Evolutionary conservation across 2,888 invertebrate genomes (phyloP), one percentile per base, ranked within the genome.

Genomic region (Polymixis lichenea): DNA sequence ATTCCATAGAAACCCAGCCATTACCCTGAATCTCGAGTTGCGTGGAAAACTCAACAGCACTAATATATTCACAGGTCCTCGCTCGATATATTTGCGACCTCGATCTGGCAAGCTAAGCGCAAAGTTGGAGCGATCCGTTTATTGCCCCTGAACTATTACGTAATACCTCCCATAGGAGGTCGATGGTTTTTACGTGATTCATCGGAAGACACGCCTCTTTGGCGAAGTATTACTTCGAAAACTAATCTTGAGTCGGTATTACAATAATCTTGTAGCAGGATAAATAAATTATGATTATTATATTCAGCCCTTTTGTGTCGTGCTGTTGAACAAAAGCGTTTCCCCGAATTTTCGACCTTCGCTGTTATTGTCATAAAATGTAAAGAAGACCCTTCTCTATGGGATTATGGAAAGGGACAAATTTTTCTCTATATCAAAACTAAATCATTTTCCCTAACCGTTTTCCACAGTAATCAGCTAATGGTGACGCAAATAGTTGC

Each of bases 11-110:
- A 85, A 83, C 38, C 25, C 68, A 65, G n/a, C 55, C 28, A 25
- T 46, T 80, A 74, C 77, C 60, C 58, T 22, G 71, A 75, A 71
- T 77, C 61, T 53, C 22, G 55, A 74, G 67, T 68, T 65, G 55
- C 69, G 32, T 68, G 62, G 32, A 75, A 81, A 87, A 86, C 60
- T 84, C 88, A 72, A 84, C 80, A 80, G 46, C 56, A 78, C 46
- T 76, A 82, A 82, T 82, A 76, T 84, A 86, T 86, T 79, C 80
- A 58, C 49, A 56, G 75, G 76, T 70, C 78, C 62, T 68, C 80
- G 75, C 75, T 66, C 75, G 72, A 78, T 83, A 67, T 73, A 68
- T 75, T 75, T 80, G 72, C 71, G 83, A 77, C 76, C 80, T 72
- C 65, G 51, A 72, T 87, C 67, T 70, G 58, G 73, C 56, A 70